These are phyloP conservation scores for Saccopteryx leptura DNA, from an alignment of 2,113 vertebrate species.

Conservation along the genomic window DNA sequence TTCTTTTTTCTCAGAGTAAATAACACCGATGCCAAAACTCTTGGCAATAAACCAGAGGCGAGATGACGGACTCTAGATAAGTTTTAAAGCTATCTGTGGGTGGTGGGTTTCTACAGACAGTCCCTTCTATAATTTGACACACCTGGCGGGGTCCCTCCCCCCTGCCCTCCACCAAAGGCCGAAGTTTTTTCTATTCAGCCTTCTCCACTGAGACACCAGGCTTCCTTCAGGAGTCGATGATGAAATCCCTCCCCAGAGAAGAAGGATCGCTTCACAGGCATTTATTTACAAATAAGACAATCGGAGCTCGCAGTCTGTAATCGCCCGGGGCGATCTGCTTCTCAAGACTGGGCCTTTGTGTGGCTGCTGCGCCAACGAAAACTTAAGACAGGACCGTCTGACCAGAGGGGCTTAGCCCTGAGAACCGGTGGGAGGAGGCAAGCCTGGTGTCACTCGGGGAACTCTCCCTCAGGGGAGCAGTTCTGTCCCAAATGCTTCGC, in stretches of 20 bases:
- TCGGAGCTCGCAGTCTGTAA: rapidly evolving
- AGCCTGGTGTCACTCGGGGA: rapidly evolving
- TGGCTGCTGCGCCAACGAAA: not conserved
- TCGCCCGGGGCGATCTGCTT: not conserved
- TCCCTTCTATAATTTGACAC: not conserved
- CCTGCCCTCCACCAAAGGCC: no score
- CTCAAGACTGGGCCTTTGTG: not conserved
- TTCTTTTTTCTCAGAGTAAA: not conserved
- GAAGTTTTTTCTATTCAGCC: rapidly evolving
- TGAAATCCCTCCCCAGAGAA: rapidly evolving
- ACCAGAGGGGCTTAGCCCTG: not conserved
- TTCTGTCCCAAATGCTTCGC: not conserved
- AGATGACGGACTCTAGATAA: not conserved
- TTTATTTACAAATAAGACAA: not conserved
- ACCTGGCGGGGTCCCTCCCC: rapidly evolving
- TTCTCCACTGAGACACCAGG: rapidly evolving
- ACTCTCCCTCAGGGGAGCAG: not conserved
- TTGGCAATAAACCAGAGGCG: not conserved
- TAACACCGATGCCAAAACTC: not conserved
- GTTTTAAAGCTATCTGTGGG: not conserved
- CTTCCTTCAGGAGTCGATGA: not conserved
- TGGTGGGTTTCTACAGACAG: not conserved
- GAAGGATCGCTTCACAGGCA: not conserved
- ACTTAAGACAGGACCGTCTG: not conserved
- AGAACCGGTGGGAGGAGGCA: no score